Conservation (phyloP, 1,140 invertebrate genomes). For the Drosophila sproati region DNA sequence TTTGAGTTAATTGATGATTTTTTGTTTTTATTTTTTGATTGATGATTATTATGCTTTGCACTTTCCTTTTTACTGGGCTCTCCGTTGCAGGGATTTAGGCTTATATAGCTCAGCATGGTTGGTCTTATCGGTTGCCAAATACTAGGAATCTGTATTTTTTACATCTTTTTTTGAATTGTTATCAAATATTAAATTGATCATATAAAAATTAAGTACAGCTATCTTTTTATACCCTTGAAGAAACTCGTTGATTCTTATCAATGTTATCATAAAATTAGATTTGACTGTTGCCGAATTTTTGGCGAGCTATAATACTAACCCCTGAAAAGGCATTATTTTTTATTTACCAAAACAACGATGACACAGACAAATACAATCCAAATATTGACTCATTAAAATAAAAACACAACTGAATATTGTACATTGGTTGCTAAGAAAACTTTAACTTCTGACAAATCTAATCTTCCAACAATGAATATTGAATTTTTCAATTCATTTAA, state of each 20-base stretch:
- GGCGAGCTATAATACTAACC: constrained; percentile 49
- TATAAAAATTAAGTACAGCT: not conserved
- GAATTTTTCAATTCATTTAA: not conserved
- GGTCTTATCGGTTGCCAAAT: constrained; percentile 25
- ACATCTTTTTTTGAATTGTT: constrained; percentile 39
- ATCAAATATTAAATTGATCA: constrained; percentile 11
- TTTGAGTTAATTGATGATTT: constrained; percentile 30
- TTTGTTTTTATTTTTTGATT: constrained; percentile 8
- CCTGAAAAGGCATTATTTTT: constrained; percentile 13
- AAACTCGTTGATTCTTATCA: constrained; percentile 44
- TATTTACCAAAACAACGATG: constrained; percentile 48
- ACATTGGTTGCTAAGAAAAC: not conserved
- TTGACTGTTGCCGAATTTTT: constrained; percentile 54
- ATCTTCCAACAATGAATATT: not conserved
- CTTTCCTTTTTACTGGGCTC: constrained; percentile 43
- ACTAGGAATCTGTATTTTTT: constrained; percentile 29
- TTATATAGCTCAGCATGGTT: constrained; percentile 56
- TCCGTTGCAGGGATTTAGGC: not conserved
- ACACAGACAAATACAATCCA: constrained; percentile 32
- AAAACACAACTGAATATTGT: not conserved
- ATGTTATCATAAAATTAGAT: constrained; percentile 22
- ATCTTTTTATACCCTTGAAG: too few species aligned
- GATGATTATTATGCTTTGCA: not conserved
- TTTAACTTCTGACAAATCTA: not conserved
- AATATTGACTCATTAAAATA: constrained; percentile 38